phyloP scores from a whole-genome alignment of 2,113 vertebrate genomes.

The Lepus europaeus region DNA sequence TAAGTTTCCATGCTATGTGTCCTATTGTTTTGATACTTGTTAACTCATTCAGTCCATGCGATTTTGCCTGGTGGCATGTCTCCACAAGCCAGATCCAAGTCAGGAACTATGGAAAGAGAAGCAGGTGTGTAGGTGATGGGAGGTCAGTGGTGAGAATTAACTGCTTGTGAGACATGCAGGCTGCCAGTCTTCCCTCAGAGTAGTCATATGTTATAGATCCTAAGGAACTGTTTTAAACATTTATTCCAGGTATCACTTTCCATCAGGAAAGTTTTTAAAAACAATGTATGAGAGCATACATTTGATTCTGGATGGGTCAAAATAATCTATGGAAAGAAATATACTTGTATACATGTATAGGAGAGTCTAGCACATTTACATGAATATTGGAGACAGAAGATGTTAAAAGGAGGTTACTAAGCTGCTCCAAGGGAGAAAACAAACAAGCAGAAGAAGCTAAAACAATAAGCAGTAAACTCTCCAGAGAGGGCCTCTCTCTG shows the following conservation, averaged over 20 bases:
- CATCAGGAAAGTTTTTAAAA: background rate
- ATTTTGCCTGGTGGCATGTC: background rate
- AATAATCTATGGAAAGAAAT: background rate
- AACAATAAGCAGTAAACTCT: background rate
- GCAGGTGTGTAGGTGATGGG: background rate
- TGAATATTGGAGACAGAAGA: background rate
- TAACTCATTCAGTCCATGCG: background rate
- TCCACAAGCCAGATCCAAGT: background rate
- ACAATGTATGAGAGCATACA: background rate
- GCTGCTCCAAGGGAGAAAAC: background rate
- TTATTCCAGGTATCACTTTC: background rate
- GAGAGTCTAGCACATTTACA: background rate
- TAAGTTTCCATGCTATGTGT: background rate
- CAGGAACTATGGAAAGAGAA: background rate
- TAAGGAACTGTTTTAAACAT: background rate
- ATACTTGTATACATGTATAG: background rate
- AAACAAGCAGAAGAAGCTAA: slow-evolving; percentile 5
- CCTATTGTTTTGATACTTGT: background rate
- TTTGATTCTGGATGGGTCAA: background rate
- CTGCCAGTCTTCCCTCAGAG: background rate
- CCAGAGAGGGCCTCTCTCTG: background rate
- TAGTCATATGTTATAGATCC: background rate
- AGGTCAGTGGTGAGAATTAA: background rate
- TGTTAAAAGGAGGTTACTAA: slow-evolving; percentile 9
- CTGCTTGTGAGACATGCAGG: background rate